Percentiles rank a stretch among this genome's conserved stretches.
These are phyloP conservation scores for Holacanthus passer DNA, from an alignment of 2,113 vertebrate species.

Conservation along the genomic window DNA sequence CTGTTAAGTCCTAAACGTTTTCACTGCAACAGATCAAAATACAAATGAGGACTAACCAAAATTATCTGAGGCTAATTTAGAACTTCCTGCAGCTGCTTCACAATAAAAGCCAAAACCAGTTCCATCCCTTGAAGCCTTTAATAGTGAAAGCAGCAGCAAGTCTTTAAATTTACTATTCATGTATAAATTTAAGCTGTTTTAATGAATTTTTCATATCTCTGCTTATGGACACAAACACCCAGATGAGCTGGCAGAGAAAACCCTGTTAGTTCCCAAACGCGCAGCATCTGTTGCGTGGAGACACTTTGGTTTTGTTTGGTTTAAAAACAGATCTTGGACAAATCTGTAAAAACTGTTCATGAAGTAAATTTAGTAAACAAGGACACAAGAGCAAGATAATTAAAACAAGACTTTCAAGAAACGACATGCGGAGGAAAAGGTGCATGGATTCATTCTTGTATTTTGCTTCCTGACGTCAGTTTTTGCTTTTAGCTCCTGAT, in stretches of 20 bases:
- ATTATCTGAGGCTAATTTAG: neutral
- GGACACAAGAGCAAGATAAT: neutral
- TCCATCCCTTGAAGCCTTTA: neutral
- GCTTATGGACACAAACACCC: neutral
- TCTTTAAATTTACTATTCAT: neutral
- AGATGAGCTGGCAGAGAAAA: neutral
- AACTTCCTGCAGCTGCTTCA: neutral
- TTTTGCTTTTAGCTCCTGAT: conserved; percentile 11
- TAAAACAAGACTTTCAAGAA: conserved; percentile 5
- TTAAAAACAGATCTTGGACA: neutral
- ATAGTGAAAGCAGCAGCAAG: neutral
- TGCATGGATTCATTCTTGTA: neutral
- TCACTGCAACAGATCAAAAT: no score
- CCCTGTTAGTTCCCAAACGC: neutral
- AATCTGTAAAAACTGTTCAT: neutral
- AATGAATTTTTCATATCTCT: neutral
- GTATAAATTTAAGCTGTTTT: neutral
- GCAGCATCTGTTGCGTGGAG: neutral
- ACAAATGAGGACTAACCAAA: no score
- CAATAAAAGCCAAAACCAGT: neutral
- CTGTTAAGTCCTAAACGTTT: no score
- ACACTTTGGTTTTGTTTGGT: neutral
- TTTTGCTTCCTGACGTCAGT: conserved; percentile 14
- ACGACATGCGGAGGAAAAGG: neutral
- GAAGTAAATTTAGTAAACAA: neutral